Conservation (phyloP, 2,113 vertebrate genomes). For the Dromiciops gliroides region DNA sequence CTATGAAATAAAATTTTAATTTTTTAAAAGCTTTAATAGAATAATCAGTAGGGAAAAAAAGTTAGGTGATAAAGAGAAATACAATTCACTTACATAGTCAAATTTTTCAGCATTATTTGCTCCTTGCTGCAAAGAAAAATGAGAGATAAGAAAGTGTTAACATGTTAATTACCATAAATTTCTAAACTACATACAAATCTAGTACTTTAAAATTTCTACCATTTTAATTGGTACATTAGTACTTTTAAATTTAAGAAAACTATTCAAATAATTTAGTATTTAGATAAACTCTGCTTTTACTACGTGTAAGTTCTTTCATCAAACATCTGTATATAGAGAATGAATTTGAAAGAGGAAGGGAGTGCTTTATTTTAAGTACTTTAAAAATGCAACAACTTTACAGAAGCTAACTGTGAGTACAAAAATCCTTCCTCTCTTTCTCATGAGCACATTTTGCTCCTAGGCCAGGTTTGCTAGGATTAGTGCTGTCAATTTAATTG, state of each 20-base stretch:
- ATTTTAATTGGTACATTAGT: conserved; percentile 79
- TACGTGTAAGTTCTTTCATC: conserved; percentile 58
- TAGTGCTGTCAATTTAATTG: conserved; percentile 59
- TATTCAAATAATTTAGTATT: conserved; percentile 80
- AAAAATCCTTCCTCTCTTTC: conserved; percentile 63
- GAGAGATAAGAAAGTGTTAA: conserved; percentile 84
- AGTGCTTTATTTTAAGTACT: conserved; percentile 83
- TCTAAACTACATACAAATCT: conserved; percentile 77
- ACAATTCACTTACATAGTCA: conserved; percentile 93
- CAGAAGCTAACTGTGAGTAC: conserved; percentile 15
- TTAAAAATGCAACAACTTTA: conserved; percentile 70
- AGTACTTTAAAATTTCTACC: conserved; percentile 79
- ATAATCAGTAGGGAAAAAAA: conserved; percentile 25
- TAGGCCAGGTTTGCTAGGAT: conserved; percentile 38
- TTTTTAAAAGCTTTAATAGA: conserved; percentile 23
- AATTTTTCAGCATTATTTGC: conserved; percentile 98
- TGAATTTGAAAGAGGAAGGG: conserved; percentile 74
- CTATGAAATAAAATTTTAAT: conserved; percentile 79
- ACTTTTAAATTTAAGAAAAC: conserved; percentile 68
- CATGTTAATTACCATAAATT: not conserved
- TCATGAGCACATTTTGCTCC: conserved; percentile 64
- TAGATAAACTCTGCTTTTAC: conserved; percentile 67
- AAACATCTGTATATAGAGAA: conserved; percentile 67
- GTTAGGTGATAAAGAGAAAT: conserved; percentile 18
- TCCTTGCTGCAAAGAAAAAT: conserved; percentile 92